Evolutionary conservation across 2,113 vertebrate genomes (phyloP), one percentile per base, ranked within the genome.

Genomic region (Paradoxurus hermaphroditus): DNA sequence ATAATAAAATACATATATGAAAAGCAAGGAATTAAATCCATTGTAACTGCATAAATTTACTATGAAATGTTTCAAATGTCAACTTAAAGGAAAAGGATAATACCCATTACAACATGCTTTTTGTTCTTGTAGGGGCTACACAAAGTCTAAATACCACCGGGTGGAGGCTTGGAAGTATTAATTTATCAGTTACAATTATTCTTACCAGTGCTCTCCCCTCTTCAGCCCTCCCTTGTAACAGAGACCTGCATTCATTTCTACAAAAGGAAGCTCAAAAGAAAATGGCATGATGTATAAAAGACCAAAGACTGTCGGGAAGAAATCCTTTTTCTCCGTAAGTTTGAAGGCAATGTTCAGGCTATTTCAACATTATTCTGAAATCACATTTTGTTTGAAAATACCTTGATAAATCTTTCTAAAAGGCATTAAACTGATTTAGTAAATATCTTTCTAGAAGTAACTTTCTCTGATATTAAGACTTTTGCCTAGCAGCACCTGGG

Each of bases 331-430:
- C 53, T 49, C 46, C 5, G 0, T 73, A 96, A 92, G 72, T 56
- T 72, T 85, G 44, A 85, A 86, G 53, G 36, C 39, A 81, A 88
- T 78, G 62, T 88, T 87, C 44, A 27, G 13, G 29, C 83, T 91
- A 91, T 94, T 87, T 94, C 44, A 78, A 53, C 31, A 18, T 97
- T 96, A 85, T 85, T 91, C 65, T 72, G 70, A 92, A 96, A 72
- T 85, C 56, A 84, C 34, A 72, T 88, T 72, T 91, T 78, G 51
- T 23, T 85, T 96, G 39, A 85, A 81, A 81, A 29, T 81, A 94
- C 19, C 6, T 49, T 73, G 77, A 87, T 49, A 91, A 89, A 86
- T 87, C 68, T 67, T 90, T 75, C 46, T 65, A 78, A 94, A 94
- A 68, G 39, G 29, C 62, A 72, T 39, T 72, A 91, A 39, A 9